Conservation (phyloP, 2,113 vertebrate species). For the Chelonoidis abingdonii region DNA sequence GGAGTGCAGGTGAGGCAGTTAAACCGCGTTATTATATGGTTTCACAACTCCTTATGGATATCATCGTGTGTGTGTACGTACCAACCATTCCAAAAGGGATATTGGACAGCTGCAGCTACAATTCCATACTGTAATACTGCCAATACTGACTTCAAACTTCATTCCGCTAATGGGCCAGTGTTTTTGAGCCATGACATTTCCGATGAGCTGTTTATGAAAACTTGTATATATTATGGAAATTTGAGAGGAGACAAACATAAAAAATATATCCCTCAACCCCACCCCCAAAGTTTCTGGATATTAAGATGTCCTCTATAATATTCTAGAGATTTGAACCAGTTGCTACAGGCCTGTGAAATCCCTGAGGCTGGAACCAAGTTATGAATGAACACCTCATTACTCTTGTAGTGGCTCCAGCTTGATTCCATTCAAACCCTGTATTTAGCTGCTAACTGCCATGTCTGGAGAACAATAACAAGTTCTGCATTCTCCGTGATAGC, state of each 20-base stretch:
- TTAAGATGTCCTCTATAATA: background rate
- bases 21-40: background rate
- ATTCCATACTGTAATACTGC: background rate
- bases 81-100: background rate
- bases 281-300: background rate
- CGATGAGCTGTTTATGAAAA: background rate
- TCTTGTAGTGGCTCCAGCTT: background rate
- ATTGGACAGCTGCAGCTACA: background rate
- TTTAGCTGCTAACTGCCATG: conserved; percentile 2
- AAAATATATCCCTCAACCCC: rapidly evolving
- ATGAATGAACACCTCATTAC: background rate
- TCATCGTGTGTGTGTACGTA: background rate
- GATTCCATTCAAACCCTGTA: background rate
- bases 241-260: background rate
- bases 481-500: background rate
- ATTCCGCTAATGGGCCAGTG: background rate
- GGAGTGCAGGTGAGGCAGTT: background rate
- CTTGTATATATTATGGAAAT: background rate
- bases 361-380: conserved; percentile 1
- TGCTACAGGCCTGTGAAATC: conserved; percentile 23
- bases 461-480: background rate
- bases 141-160: background rate
- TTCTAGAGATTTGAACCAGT: conserved; percentile 23
- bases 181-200: background rate
- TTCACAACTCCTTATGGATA: background rate